Base-by-base conservation (phyloP, 2,888 invertebrate species). In the Caradrina clavipalpis region DNA sequence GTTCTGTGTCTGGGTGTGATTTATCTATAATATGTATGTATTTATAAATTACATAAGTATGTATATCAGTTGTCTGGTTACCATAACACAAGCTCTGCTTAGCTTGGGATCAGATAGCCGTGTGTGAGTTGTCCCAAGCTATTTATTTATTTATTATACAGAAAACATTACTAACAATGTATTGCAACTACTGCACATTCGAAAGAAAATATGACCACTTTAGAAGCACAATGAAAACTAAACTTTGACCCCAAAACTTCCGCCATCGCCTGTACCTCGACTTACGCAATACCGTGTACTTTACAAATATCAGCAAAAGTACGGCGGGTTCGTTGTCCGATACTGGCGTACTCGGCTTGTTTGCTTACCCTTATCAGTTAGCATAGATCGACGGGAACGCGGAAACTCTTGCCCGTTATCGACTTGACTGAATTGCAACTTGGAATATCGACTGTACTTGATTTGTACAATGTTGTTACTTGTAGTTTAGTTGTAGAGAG, bases 351-450 rank as follows among this genome's bases (percentile, higher is more conserved):
- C 70, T 68, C 55, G 73, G 73, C 56, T 74, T 81, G 82, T 86
- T 85, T 81, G 77, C 79, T 39, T 77, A 51, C 45, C 70, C 84
- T 91, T 91, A 91, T 91, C 91, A 86, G 82, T 70, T 75, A 84
- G 76, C 86, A 85, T 76, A 86, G 89, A 91, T 91, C 91, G 86
- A 82, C 73, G 78, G 53, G 82, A 87, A 90, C 83, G 84, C 87
- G 90, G 91, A 89, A 91, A 90, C 86, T 78, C 75, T 69, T 66
- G 79, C 78, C 77, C 79, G 83, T 85, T 90, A 89, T 90, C 88
- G 77, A 78, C 64, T 69, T 76, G 76, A 83, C 85, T 79, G 86
- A 83, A 86, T 84, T 87, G 82, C 87, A 82, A 87, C 80, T 85
- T 80, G 61, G 75, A 80, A 80, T 83, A 86, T 82, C 81, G 83